Evolutionary conservation across 2,113 vertebrate species (phyloP).

Genomic region (Microtus oregoni): DNA sequence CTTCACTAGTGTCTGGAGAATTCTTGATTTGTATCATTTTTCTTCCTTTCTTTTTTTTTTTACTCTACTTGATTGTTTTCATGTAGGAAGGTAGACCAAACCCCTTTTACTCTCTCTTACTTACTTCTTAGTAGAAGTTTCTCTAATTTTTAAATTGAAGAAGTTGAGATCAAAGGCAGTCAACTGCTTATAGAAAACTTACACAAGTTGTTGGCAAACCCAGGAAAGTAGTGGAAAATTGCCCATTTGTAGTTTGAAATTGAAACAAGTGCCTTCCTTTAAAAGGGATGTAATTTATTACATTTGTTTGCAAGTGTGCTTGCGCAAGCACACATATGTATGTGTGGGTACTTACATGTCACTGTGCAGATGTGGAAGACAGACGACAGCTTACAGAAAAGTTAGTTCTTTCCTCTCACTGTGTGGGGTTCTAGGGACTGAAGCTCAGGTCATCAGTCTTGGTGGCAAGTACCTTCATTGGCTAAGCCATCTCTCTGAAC

Average conservation of each 20-base stretch:
- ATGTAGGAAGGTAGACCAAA: neutral
- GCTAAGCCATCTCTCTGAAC: too few relatives aligned
- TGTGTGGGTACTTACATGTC: neutral
- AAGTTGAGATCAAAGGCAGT: neutral
- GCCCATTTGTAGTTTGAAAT: slow-evolving; percentile 2
- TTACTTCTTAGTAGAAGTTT: neutral
- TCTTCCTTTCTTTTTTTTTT: neutral
- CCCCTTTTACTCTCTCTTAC: neutral
- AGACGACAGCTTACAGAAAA: neutral
- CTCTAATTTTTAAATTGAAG: neutral
- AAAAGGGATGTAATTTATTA: neutral
- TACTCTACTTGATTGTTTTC: neutral
- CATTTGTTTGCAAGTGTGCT: neutral
- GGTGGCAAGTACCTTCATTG: neutral
- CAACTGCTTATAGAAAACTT: slow-evolving; percentile 2
- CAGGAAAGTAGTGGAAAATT: neutral
- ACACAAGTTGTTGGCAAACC: neutral
- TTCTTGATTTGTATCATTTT: slow-evolving; percentile 19
- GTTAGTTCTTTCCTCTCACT: neutral
- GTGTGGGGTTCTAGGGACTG: neutral
- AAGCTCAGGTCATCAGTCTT: neutral
- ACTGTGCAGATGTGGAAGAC: neutral
- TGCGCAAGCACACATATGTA: neutral
- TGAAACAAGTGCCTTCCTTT: slow-evolving; percentile 20
- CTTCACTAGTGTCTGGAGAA: neutral